Percentiles rank a stretch among this genome's conserved stretches.
Conservation (phyloP, 1,140 invertebrate species). For the Magallana angulata region DNA sequence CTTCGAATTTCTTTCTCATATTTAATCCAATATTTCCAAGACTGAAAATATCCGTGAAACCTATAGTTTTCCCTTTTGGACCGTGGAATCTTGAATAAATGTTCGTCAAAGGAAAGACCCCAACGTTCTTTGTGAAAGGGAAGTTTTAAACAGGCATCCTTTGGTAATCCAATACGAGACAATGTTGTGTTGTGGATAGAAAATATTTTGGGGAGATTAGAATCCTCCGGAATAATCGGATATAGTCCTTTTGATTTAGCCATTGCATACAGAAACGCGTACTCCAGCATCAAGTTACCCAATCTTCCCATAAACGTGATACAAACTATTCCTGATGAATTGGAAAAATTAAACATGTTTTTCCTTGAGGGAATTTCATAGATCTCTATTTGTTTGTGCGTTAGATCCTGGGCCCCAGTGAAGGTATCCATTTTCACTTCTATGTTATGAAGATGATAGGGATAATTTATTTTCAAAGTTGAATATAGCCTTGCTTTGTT, state of each 20-base stretch:
- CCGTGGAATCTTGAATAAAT: neutral
- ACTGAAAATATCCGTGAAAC: constrained; percentile 53
- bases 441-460: too few species aligned
- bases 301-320: neutral
- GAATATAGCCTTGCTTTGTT: too few species aligned
- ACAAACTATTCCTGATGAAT: neutral
- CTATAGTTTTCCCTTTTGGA: neutral
- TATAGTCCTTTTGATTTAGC: neutral
- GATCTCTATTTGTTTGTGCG: too few species aligned
- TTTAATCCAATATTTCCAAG: constrained; percentile 57
- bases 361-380: neutral
- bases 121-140: neutral
- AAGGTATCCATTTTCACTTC: too few species aligned
- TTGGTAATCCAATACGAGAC: neutral
- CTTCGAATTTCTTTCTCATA: constrained; percentile 45
- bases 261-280: neutral
- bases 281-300: constrained; percentile 13
- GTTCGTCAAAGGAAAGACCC: neutral
- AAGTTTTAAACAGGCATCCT: neutral
- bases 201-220: neutral
- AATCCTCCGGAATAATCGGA: neutral
- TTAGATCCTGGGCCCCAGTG: too few species aligned
- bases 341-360: neutral
- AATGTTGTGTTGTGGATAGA: neutral
- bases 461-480: too few species aligned